These are phyloP conservation scores for Heterodera carotae DNA, from an alignment of 1,140 invertebrate genomes.

Conservation along the genomic window DNA sequence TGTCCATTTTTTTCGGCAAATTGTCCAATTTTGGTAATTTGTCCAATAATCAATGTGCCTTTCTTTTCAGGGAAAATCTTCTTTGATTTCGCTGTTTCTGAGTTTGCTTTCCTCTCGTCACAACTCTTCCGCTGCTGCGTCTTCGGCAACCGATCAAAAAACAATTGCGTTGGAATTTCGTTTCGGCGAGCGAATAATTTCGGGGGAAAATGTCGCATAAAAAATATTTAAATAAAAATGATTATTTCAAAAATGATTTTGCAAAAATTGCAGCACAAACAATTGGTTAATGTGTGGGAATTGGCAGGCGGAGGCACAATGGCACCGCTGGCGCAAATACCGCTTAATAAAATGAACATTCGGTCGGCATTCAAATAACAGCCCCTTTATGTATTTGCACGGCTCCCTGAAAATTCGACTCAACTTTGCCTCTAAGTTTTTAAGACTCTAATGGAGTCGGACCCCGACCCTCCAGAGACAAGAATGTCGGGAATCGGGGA, in stretches of 20 bases:
- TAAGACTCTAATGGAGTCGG: too few species aligned
- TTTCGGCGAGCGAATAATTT: conserved; percentile 15
- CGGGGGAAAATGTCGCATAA: conserved; percentile 22
- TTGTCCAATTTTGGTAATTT: too few species aligned
- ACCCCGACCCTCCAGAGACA: too few species aligned
- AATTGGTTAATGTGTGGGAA: conserved; percentile 42
- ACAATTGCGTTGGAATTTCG: conserved; percentile 32
- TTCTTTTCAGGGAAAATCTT: conserved; percentile 32
- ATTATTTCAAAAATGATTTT: too few species aligned
- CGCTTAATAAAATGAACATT: conserved; percentile 3
- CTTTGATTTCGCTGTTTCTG: conserved; percentile 17
- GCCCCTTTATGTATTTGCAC: too few species aligned
- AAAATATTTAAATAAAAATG: neutral
- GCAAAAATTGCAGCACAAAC: conserved; percentile 3
- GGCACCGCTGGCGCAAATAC: conserved; percentile 35
- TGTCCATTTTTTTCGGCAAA: neutral
- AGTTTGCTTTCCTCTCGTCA: neutral
- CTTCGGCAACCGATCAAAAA: conserved; percentile 6
- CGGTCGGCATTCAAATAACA: too few species aligned
- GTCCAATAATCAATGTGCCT: too few species aligned
- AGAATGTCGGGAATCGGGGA: too few species aligned
- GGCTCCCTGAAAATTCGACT: too few species aligned
- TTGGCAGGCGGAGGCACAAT: conserved; percentile 39
- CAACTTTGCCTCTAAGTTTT: too few species aligned
- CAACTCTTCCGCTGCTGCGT: neutral